Percentiles rank a stretch among this genome's conserved stretches.
These are phyloP conservation scores for Alca torda DNA, from an alignment of 2,797 vertebrate species.

Conservation along the genomic window DNA sequence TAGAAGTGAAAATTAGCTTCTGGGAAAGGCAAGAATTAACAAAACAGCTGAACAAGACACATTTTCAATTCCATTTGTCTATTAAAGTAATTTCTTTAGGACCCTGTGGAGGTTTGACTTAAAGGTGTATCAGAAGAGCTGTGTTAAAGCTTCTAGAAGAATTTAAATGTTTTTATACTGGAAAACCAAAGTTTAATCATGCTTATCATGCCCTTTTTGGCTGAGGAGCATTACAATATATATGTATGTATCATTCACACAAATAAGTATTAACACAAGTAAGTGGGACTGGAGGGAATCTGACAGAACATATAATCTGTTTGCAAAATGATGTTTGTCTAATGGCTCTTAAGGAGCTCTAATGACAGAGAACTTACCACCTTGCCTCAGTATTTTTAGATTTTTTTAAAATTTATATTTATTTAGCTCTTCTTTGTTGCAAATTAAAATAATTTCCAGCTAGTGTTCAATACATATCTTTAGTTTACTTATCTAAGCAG, in stretches of 20 bases:
- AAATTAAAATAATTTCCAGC: background rate
- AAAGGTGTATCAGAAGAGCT: background rate
- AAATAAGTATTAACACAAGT: background rate
- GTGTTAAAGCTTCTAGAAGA: background rate
- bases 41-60: background rate
- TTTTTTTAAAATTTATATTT: background rate
- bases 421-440: background rate
- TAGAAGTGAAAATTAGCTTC: slow-evolving; percentile 25
- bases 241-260: background rate
- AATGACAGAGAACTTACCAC: background rate
- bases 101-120: background rate
- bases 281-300: background rate
- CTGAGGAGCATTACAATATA: background rate
- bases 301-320: background rate
- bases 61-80: background rate
- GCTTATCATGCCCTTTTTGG: background rate
- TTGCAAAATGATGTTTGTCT: background rate
- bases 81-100: background rate
- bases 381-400: background rate
- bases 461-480: background rate
- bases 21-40: background rate
- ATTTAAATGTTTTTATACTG: background rate
- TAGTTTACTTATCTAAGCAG: background rate
- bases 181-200: background rate
- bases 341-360: background rate